These are phyloP conservation scores for Cacoxenus indagator DNA, from an alignment of 2,888 invertebrate genomes.

Conservation along the genomic window DNA sequence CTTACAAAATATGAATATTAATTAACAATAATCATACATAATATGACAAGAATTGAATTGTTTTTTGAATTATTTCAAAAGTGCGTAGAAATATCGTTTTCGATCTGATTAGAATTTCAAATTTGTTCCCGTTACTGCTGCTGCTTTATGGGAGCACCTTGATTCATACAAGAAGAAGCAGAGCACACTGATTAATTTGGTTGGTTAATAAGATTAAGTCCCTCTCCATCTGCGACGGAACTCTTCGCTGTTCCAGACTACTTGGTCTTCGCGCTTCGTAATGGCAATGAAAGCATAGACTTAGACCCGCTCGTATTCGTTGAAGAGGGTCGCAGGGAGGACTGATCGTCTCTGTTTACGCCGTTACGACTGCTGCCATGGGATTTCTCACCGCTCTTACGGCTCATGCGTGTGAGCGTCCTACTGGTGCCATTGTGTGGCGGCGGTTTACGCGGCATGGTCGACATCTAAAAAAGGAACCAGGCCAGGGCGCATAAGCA, in stretches of 20 bases:
- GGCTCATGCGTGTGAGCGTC: conserved; percentile 58
- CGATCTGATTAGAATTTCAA: conserved; percentile 20
- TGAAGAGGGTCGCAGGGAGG: conserved; percentile 60
- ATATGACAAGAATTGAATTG: conserved; percentile 61
- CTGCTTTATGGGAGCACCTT: conserved; percentile 10
- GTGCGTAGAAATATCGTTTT: neutral
- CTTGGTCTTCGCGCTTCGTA: conserved; percentile 54
- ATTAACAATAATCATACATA: conserved; percentile 37
- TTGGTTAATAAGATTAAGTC: conserved; percentile 7
- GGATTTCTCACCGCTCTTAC: conserved; percentile 54
- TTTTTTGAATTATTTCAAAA: neutral
- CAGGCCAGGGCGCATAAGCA: too few species aligned
- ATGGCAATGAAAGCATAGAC: conserved; percentile 65
- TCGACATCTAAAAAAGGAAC: conserved; percentile 63
- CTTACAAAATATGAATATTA: neutral
- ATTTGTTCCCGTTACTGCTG: conserved; percentile 11
- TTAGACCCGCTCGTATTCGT: conserved; percentile 58
- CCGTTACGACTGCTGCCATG: conserved; percentile 50
- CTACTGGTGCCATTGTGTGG: conserved; percentile 54
- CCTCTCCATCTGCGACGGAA: neutral
- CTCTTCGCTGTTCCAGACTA: conserved; percentile 27
- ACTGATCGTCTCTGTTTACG: conserved; percentile 63
- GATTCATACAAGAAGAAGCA: neutral
- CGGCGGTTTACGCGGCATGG: conserved; percentile 66
- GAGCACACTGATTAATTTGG: conserved; percentile 14